Base-by-base conservation (phyloP, 2,797 vertebrate species). In the Cossypha dichroa region DNA sequence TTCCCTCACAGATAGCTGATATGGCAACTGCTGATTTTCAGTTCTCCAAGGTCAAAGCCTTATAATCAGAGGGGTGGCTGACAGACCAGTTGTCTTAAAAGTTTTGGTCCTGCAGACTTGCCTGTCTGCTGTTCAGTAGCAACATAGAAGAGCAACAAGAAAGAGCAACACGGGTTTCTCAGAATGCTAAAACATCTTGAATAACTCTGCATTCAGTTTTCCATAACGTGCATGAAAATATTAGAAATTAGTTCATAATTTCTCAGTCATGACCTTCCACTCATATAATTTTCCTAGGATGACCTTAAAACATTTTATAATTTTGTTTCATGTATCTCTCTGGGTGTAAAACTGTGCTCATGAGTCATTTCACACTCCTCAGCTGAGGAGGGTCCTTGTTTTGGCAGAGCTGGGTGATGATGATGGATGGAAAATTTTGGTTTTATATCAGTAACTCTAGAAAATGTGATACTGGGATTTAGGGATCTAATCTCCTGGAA, bases 381-480 rank as follows among this genome's bases (percentile, higher is more conserved):
- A 4, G 15, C 88, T 93, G 93, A 96, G 96, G 97, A 98, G 95
- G 95, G 87, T 93, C 5, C 19, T 69, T 76, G 74, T 91, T 90
- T 96, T 98, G 97, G 94, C 94, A 94, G 94, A 77, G 56, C 63
- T 88, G 87, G 34, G 60, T 96, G 96, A 90, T 97, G 94, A 96
- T 96, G 92, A 90, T 93, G 82, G 90, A 93, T 85, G 96, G 97
- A 97, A 97, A 98, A 94, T 75, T 20, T 87, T 85, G 84, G 34
- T 5, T 96, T 97, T 97, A 5, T 96, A 96, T 94, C 85, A 89
- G 86, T 94, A 96, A 96, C 55, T 88, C 56, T 70, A 76, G 85
- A 92, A 96, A 96, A 96, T 80, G 88, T 82, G 91, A 96, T 96
- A 92, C 76, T 96, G 88, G 88, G 85, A 97, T 97, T 95, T 97